A percentile compares a stretch with the other conserved stretches of the same genome.
phyloP scores from a whole-genome alignment of 1,140 invertebrate genomes.

The Trichoplusia ni region DNA sequence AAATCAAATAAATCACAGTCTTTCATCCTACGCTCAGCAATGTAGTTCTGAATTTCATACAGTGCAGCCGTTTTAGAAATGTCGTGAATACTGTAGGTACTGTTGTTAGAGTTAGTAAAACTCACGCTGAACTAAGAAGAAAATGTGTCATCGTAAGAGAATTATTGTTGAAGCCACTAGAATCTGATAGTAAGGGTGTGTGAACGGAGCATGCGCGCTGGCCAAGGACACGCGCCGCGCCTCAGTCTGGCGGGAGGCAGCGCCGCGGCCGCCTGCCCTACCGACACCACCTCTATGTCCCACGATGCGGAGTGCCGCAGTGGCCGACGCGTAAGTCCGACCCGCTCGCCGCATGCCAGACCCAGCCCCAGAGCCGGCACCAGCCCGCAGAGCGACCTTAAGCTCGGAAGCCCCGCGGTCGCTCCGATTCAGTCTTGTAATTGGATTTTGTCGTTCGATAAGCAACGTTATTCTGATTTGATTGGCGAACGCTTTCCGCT shows the following conservation, averaged over 20 bases:
- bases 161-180: conserved; percentile 58
- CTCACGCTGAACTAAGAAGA: conserved; percentile 29
- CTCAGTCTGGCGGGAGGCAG: conserved; percentile 74
- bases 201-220: conserved; percentile 61
- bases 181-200: conserved; percentile 65
- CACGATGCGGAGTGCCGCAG: conserved; percentile 66
- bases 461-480: conserved; percentile 74
- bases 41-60: neutral
- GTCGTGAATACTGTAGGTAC: conserved; percentile 11
- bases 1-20: conserved; percentile 31
- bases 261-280: conserved; percentile 62
- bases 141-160: conserved; percentile 52
- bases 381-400: conserved; percentile 68
- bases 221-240: conserved; percentile 74
- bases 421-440: conserved; percentile 79
- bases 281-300: conserved; percentile 41
- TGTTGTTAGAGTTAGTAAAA: conserved; percentile 14
- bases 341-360: conserved; percentile 63
- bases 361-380: conserved; percentile 49
- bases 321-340: conserved; percentile 54
- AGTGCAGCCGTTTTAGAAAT: neutral
- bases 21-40: conserved; percentile 38
- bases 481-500: conserved; percentile 77
- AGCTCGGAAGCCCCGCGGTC: conserved; percentile 73
- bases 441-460: conserved; percentile 79